Evolutionary conservation across 1,140 invertebrate species (phyloP), one percentile per base, ranked within the genome.

Genomic region (Nilaparvata lugens): DNA sequence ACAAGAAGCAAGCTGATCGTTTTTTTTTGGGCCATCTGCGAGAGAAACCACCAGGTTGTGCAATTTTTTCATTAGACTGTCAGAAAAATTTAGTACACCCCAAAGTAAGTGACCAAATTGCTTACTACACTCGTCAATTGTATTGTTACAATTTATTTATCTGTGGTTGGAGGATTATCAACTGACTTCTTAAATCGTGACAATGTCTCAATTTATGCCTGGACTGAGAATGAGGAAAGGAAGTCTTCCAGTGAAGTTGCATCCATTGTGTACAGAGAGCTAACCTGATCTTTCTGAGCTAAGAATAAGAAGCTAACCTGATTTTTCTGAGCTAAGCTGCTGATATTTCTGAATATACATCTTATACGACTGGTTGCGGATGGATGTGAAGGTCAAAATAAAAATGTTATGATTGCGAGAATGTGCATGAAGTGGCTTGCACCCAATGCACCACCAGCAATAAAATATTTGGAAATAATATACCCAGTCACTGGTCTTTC

Each of bases 211-310:
- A 43, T 61, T 9, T 72, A 69, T 56, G 16, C 18, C 21, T 73
- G 71, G 69, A 70, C 64, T 6, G 71, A 74, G 65, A 63, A 66
- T 25, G 52, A 67, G 18, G 51, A 28, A 21, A 21, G 43, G 21
- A n/a, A n/a, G n/a, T n/a, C n/a, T n/a, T n/a, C n/a, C n/a, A n/a
- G n/a, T n/a, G n/a, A n/a, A n/a, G n/a, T n/a, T n/a, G n/a, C n/a
- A n/a, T n/a, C n/a, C n/a, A n/a, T n/a, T n/a, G n/a, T n/a, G n/a
- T n/a, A n/a, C n/a, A n/a, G n/a, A n/a, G n/a, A n/a, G n/a, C n/a
- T n/a, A n/a, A n/a, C n/a, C n/a, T n/a, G n/a, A n/a, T 72, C 72
- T 65, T 64, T 52, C 51, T 67, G 70, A 1, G 70, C 72, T 61
- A n/a, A n/a, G 62, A 69, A 66, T 71, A 71, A 61, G 45, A 63